These are phyloP conservation scores for Halocaridina rubra DNA, from an alignment of 2,888 invertebrate genomes.

Conservation along the genomic window DNA sequence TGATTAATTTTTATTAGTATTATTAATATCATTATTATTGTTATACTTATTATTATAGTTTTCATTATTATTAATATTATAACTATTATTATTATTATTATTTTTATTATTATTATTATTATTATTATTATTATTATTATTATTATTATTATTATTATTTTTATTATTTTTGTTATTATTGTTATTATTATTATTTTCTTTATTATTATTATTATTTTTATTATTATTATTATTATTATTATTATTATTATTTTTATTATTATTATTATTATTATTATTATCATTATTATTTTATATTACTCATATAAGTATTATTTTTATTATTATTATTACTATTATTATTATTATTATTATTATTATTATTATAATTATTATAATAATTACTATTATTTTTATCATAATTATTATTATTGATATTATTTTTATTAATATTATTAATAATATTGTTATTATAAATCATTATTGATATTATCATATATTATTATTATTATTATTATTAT, in stretches of 20 bases:
- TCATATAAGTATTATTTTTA: background rate
- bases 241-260: background rate
- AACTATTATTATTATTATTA: background rate
- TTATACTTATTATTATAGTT: background rate
- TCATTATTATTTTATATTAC: background rate
- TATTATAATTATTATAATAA: background rate
- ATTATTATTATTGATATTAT: background rate
- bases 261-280: conserved; percentile 10
- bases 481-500: background rate
- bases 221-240: background rate
- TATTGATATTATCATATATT: background rate
- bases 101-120: background rate
- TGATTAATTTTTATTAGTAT: background rate
- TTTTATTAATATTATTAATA: background rate
- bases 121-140: background rate
- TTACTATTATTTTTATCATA: background rate
- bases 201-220: background rate
- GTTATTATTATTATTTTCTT: background rate
- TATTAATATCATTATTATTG: background rate
- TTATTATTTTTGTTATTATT: background rate
- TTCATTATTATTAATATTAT: background rate
- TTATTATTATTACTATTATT: conserved; percentile 15
- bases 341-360: background rate
- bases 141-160: background rate
- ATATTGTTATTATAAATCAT: background rate